Conservation (phyloP, 2,113 vertebrate species). For the Pelecanus crispus region DNA sequence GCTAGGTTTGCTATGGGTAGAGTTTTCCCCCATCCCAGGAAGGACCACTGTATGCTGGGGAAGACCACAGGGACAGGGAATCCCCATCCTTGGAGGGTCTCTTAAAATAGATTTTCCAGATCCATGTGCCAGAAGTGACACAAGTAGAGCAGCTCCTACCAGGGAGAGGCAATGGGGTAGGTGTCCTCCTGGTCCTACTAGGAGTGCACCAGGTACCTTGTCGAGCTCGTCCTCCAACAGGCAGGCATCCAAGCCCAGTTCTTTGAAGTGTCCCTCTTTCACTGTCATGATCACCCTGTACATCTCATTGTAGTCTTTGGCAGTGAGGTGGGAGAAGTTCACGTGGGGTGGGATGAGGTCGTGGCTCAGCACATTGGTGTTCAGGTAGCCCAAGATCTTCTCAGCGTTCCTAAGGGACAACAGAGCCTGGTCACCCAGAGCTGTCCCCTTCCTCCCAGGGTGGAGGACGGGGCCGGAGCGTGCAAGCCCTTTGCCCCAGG, state of each 20-base stretch:
- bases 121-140: not conserved
- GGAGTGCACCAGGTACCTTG: conserved; percentile 76
- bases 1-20: not conserved
- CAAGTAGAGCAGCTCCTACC: not conserved
- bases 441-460: not conserved
- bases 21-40: not conserved
- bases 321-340: conserved; percentile 93
- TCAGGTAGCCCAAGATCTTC: conserved; percentile 92
- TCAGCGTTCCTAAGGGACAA: conserved; percentile 83
- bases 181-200: not conserved
- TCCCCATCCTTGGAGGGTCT: not conserved
- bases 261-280: conserved; percentile 84
- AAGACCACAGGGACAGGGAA: not conserved
- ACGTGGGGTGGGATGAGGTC: conserved; percentile 95
- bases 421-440: not conserved
- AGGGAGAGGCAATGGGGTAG: not conserved
- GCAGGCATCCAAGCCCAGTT: conserved; percentile 89
- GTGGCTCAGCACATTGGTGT: conserved; percentile 84
- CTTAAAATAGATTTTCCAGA: not conserved
- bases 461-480: not conserved
- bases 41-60: too few species aligned
- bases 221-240: conserved; percentile 91
- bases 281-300: conserved; percentile 92
- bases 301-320: conserved; percentile 93
- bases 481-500: not conserved